Evolutionary conservation across 2,113 vertebrate genomes (phyloP), one percentile per base, ranked within the genome.

Genomic region (Cryptoleucopteryx plumbea): DNA sequence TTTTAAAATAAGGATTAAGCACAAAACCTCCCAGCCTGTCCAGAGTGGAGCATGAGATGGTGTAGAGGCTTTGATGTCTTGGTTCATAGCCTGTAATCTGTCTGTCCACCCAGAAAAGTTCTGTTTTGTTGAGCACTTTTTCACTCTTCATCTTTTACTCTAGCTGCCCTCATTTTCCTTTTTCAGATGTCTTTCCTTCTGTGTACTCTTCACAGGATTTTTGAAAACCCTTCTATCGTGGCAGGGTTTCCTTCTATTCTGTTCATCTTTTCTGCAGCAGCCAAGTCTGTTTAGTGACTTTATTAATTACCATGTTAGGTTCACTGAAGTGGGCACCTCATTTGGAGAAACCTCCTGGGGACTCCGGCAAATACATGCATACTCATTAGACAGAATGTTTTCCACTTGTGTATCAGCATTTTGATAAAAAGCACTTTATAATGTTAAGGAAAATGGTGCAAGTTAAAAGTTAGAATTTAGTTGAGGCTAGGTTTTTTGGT

Each of bases 241-340:
- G 43, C 78, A 90, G 56, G 26, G 27, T 52, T 73, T 89, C 61
- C 21, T 82, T 81, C 67, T 55, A 3, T 81, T 84, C 74, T 83
- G 63, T 90, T 95, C 78, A 53, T 86, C 93, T 77, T 82, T 80
- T 58, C 56, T 74, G 58, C 71, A 55, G 77, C 86, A 96, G 47
- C 78, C 6, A 9, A 31, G 67, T 74, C 94, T 96, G 66, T 91
- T 97, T 94, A 95, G 96, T 81, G 86, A 88, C 61, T 93, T 84
- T 95, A 93, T 96, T 98, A 97, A 97, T 97, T 97, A 96, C 83
- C 61, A 47, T 8, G 66, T 92, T 90, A 93, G 88, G 90, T 87
- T 97, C 90, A 92, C 63, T 96, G 96, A 96, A 96, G 94, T 96
- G 96, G 96, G 82, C 81, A 91, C 96, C 86, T 95, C n/a, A 3